Conservation (phyloP, 2,797 vertebrate species). For the Sebastes hubbsi region DNA sequence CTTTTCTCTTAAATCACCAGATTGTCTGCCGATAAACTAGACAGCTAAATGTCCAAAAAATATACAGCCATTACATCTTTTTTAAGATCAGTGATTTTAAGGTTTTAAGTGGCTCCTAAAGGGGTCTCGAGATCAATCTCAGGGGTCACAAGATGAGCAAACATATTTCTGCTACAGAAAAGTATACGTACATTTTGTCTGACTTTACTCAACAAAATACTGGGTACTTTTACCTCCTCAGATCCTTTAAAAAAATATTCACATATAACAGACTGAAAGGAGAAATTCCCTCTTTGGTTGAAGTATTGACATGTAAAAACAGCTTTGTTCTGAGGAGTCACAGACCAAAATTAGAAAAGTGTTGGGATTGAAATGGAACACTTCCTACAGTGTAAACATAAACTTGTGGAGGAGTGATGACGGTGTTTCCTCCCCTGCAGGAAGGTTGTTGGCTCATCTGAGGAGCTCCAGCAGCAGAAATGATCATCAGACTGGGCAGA, state of each 20-base stretch:
- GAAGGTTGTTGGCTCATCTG: neutral
- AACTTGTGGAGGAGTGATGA: neutral
- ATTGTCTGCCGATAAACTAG: neutral
- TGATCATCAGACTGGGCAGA: slow-evolving; percentile 85
- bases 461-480: slow-evolving; percentile 48
- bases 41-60: neutral
- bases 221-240: neutral
- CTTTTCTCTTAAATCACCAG: neutral
- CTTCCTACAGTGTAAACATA: neutral
- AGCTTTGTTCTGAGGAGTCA: neutral
- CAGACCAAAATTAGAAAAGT: neutral
- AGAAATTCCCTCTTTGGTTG: neutral
- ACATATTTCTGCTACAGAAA: neutral
- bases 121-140: neutral
- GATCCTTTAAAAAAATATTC: neutral
- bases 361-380: neutral
- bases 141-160: neutral
- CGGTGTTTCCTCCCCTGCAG: slow-evolving; percentile 3
- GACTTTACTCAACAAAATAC: neutral
- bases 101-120: neutral
- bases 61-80: neutral
- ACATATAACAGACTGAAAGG: neutral
- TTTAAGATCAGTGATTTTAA: neutral
- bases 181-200: neutral
- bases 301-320: neutral